Evolutionary conservation across 2,888 invertebrate species (phyloP), one percentile per base, ranked within the genome.

Genomic region (Drosophila melanosoma): DNA sequence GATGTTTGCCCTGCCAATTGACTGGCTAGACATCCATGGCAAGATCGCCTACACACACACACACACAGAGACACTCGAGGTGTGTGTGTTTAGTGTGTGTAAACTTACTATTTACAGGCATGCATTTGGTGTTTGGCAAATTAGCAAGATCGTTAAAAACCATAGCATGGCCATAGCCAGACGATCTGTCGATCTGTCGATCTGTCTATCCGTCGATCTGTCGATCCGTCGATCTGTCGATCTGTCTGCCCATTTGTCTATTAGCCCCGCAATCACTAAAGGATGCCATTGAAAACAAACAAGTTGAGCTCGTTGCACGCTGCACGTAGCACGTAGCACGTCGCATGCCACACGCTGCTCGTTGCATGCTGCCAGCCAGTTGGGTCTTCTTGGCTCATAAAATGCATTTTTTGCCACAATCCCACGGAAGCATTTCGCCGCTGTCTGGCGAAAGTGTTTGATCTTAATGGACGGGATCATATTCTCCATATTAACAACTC

Each of bases 211-310:
- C 17, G 48, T 57, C 48, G n/a, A 60, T 54, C 48, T 26, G 49
- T 17, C 48, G 1, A 15, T 1, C 26, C 4, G 42, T 42, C 11
- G 15, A 26, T 71, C 58, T 20, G 48, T 57, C 48, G n/a, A 60
- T 54, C 48, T 51, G 56, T 52, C 76, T 12, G 53, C 51, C 38
- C n/a, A 33, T 51, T 56, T 8, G 42, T 26, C 42, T 60, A 62
- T 63, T 40, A 59, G 60, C 40, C 65, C 54, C 72, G 64, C 59
- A 80, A 74, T 74, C 79, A 82, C 82, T 69, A 87, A 76, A 58
- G 23, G 58, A 86, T 88, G 89, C 82, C 83, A 90, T 90, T 87
- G 87, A 90, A 87, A 87, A 90, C 76, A 87, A 87, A 87, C 90
- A 87, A 77, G 72, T 62, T 72, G 73, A 56, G 61, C 52, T 40